Conservation (phyloP, 2,113 vertebrate species). For the Neolamprologus brichardi region DNA sequence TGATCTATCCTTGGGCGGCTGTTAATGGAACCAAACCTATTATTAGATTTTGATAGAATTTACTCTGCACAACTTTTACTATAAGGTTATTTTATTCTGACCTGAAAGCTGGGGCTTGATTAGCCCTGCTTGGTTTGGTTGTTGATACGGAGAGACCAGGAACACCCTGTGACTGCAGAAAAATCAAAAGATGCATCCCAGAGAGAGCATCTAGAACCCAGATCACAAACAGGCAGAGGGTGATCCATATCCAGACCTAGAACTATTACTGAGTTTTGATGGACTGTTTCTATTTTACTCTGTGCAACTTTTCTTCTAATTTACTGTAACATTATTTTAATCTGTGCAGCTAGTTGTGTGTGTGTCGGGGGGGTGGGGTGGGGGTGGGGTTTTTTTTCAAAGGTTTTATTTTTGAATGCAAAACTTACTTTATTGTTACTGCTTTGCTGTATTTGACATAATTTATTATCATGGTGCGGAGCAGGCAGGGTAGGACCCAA, state of each 20-base stretch:
- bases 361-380: background rate
- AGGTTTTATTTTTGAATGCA: background rate
- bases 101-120: background rate
- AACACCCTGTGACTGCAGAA: background rate
- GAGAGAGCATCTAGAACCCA: background rate
- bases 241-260: background rate
- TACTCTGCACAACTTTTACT: background rate
- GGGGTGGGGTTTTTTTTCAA: background rate
- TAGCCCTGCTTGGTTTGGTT: background rate
- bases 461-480: background rate
- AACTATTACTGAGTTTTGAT: background rate
- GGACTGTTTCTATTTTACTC: background rate
- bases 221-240: background rate
- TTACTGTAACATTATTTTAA: background rate
- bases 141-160: background rate
- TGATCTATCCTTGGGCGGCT: background rate
- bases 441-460: fast-evolving
- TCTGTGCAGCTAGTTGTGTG: background rate
- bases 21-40: background rate
- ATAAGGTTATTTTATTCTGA: background rate
- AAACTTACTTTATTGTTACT: background rate
- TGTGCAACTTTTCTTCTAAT: background rate
- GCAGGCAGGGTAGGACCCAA: background rate
- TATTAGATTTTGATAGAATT: background rate
- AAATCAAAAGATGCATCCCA: background rate